Evolutionary conservation across 2,888 invertebrate genomes (phyloP).

Genomic region (Lydus trimaculatus): DNA sequence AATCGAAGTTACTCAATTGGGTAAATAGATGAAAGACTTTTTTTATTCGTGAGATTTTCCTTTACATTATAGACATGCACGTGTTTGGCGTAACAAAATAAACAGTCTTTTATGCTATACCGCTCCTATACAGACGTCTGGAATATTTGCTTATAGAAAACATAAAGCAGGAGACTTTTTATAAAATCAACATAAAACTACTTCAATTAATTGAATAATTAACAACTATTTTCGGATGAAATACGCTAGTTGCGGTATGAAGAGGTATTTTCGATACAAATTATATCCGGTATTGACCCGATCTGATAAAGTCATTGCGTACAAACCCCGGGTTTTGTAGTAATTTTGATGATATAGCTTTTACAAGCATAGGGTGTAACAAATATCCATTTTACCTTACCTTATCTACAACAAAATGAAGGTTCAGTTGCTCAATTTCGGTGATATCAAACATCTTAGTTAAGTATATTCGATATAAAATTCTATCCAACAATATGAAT

Average conservation of each 20-base stretch:
- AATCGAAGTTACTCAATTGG: slow-evolving; percentile 12
- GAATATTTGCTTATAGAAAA: too few species aligned
- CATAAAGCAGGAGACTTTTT: too few species aligned
- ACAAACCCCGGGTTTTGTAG: slow-evolving; percentile 9
- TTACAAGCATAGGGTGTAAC: slow-evolving; percentile 3
- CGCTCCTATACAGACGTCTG: neutral
- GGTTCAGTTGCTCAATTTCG: neutral
- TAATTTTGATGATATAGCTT: slow-evolving; percentile 9
- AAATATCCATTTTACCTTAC: neutral
- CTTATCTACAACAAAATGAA: neutral
- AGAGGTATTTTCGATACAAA: slow-evolving; percentile 27
- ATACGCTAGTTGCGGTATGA: too few species aligned
- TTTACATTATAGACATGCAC: too few species aligned
- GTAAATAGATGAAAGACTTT: slow-evolving; percentile 18
- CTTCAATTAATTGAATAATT: too few species aligned
- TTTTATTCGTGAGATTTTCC: too few species aligned
- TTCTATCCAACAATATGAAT: neutral
- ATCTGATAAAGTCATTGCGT: slow-evolving; percentile 9
- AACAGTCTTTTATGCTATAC: neutral
- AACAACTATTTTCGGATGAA: too few species aligned
- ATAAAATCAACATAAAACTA: too few species aligned
- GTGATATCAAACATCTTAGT: neutral
- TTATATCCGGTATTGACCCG: neutral
- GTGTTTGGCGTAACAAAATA: neutral
- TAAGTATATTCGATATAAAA: neutral